phyloP scores from a whole-genome alignment of 2,888 invertebrate species.

The Neoaliturus tenellus region DNA sequence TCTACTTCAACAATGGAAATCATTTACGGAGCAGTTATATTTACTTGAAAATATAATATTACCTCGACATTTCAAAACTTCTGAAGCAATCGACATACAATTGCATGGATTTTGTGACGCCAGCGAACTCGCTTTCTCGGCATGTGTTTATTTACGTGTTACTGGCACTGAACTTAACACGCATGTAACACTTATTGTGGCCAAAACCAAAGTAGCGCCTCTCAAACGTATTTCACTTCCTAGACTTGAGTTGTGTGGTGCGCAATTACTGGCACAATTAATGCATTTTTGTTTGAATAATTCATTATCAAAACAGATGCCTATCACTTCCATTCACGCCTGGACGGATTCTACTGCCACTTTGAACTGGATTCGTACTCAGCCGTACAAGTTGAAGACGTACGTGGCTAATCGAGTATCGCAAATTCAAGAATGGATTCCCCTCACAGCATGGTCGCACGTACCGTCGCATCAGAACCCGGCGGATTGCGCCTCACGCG shows the following conservation, averaged over 20 bases:
- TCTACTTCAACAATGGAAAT: not conserved
- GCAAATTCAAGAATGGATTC: conserved; percentile 1
- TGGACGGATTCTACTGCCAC: not conserved
- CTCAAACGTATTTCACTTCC: not conserved
- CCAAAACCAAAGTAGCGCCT: not conserved
- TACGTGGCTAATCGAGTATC: conserved; percentile 1
- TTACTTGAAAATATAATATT: not conserved
- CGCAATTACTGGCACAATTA: not conserved
- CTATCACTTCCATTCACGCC: not conserved
- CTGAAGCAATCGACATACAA: not conserved
- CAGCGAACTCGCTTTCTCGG: not conserved
- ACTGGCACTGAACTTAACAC: not conserved
- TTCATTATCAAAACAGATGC: not conserved
- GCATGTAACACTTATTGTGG: not conserved
- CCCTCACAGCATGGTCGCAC: not conserved
- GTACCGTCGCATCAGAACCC: not conserved
- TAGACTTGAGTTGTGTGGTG: conserved; percentile 19
- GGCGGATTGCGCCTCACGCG: not conserved
- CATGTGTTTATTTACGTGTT: conserved; percentile 16
- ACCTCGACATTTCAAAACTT: conserved; percentile 2
- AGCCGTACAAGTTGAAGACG: not conserved
- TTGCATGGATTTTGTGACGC: not conserved
- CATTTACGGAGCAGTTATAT: not conserved
- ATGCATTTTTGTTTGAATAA: not conserved
- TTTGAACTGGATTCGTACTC: conserved; percentile 5